Evolutionary conservation across 2,888 invertebrate species (phyloP).

Genomic region (Ormyrus labotus): DNA sequence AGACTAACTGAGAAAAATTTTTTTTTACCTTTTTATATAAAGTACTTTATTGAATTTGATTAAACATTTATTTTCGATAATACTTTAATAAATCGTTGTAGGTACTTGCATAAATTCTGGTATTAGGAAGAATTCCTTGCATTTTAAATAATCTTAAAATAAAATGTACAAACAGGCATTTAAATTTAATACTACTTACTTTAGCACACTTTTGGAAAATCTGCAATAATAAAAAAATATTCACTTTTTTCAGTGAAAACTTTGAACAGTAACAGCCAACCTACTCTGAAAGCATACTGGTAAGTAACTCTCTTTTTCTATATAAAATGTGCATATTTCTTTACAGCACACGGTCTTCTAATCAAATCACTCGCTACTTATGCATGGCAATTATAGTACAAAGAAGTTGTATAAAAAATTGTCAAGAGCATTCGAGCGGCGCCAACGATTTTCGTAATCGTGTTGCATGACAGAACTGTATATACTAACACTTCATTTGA

Average conservation of each 20-base stretch:
- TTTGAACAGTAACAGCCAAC: background rate
- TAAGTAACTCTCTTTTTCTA: constrained; percentile 13
- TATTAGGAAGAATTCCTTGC: too few species aligned
- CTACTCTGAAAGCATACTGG: constrained; percentile 10
- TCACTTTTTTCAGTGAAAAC: constrained; percentile 10
- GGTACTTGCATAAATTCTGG: too few species aligned
- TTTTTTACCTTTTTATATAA: too few species aligned
- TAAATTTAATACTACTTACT: too few species aligned
- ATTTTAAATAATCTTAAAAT: too few species aligned
- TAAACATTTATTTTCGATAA: too few species aligned
- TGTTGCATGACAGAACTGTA: constrained; percentile 7
- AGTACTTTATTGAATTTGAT: too few species aligned
- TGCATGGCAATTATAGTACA: constrained; percentile 7
- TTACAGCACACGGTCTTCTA: background rate
- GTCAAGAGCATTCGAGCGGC: constrained; percentile 13
- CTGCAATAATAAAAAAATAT: too few species aligned
- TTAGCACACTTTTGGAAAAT: too few species aligned
- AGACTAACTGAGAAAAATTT: too few species aligned
- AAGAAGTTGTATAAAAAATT: constrained; percentile 17
- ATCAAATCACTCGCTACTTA: constrained; percentile 34
- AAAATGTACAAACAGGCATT: too few species aligned
- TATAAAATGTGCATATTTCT: background rate
- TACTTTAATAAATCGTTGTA: too few species aligned
- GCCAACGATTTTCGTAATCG: background rate
- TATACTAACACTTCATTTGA: background rate